Percentiles rank a stretch among this genome's conserved stretches.
Conservation (phyloP, 2,113 vertebrate genomes). For the Callipepla californica region DNA sequence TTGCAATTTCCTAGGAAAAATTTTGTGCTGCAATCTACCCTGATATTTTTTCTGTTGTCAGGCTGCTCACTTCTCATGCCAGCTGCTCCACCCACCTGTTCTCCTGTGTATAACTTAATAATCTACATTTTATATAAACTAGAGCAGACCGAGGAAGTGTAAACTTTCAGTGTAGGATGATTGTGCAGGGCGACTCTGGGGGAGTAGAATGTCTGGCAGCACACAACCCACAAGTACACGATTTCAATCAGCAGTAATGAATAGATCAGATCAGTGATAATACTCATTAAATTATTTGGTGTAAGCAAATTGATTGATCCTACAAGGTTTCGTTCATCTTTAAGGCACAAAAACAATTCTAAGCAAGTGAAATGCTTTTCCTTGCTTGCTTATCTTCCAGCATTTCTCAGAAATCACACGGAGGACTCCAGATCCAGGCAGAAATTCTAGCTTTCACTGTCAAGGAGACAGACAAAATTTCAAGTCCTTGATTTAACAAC, state of each 20-base stretch:
- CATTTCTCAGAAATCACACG: not conserved
- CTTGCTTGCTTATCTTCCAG: not conserved
- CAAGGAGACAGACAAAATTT: not conserved
- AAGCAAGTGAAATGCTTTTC: not conserved
- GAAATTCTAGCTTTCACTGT: not conserved
- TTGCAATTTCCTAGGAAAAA: slow-evolving; percentile 73
- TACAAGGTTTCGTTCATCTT: slow-evolving; percentile 12
- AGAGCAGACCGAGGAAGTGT: slow-evolving; percentile 66
- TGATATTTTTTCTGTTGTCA: slow-evolving; percentile 69
- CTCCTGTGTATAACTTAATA: slow-evolving; percentile 70
- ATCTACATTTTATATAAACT: slow-evolving; percentile 74
- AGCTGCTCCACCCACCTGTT: slow-evolving; percentile 81
- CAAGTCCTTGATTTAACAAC: not conserved
- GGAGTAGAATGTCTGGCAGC: slow-evolving; percentile 62
- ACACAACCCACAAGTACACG: slow-evolving; percentile 38
- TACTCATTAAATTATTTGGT: not conserved
- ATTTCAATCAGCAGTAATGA: slow-evolving; percentile 47
- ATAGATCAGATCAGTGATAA: slow-evolving; percentile 24
- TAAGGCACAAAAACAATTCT: not conserved
- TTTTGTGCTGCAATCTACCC: slow-evolving; percentile 66
- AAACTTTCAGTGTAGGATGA: slow-evolving; percentile 63
- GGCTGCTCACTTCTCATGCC: slow-evolving; percentile 81
- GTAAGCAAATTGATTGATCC: not conserved
- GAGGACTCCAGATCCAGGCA: not conserved
- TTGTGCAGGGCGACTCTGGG: slow-evolving; percentile 52